These are phyloP conservation scores for Eubucco bourcierii DNA, from an alignment of 2,113 vertebrate genomes.

Conservation along the genomic window DNA sequence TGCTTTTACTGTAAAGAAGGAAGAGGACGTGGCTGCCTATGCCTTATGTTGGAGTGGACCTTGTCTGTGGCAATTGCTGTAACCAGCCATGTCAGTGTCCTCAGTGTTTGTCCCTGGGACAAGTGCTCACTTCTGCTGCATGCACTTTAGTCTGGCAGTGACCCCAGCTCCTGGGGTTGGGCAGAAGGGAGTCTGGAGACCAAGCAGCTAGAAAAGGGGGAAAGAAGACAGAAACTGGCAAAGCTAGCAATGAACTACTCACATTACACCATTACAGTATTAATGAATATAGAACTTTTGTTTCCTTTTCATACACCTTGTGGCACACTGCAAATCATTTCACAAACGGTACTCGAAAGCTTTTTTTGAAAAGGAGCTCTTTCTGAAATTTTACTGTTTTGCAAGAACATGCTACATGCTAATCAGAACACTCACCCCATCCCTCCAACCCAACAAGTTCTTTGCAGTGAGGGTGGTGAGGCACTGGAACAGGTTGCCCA, in stretches of 20 bases:
- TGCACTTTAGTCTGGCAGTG: not conserved
- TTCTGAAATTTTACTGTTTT: not conserved
- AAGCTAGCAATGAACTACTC: not conserved
- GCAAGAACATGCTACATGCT: not conserved
- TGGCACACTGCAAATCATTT: not conserved
- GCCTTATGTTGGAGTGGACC: not conserved
- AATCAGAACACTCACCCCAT: not conserved
- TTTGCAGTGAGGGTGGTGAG: too few species aligned
- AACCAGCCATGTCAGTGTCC: not conserved
- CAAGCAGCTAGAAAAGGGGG: too few species aligned
- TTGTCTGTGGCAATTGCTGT: too few species aligned
- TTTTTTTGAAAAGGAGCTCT: not conserved
- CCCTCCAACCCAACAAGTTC: not conserved
- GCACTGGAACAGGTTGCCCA: too few species aligned
- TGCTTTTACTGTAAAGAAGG: not conserved
- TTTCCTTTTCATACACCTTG: not conserved
- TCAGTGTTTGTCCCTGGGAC: not conserved
- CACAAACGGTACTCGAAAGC: not conserved
- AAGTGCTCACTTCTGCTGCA: fast-evolving
- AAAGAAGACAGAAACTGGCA: not conserved
- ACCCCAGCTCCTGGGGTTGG: not conserved
- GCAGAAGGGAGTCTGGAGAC: not conserved
- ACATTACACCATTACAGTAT: not conserved
- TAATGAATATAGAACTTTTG: not conserved
- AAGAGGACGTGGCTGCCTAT: not conserved